Evolutionary conservation across 2,888 invertebrate genomes (phyloP), one percentile per base, ranked within the genome.

Genomic region (Epistrophe grossulariae): DNA sequence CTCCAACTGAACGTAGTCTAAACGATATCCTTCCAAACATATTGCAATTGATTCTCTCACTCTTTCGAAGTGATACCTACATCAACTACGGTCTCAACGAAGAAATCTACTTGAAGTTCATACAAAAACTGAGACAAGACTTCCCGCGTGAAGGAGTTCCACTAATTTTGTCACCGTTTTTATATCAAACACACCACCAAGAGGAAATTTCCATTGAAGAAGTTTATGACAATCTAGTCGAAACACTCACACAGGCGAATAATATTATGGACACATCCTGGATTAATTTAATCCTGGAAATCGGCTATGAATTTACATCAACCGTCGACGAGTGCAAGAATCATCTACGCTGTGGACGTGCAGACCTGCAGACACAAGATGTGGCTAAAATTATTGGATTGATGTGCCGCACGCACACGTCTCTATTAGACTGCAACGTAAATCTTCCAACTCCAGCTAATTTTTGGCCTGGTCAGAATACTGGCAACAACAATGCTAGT

Each of bases 21-120:
- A 97, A 97, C 95, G 98, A 98, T 94, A 96, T 97, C 90, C 96
- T 97, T 88, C 96, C 98, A 90, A 98, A 98, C 94, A 95, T 98
- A 88, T 94, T 98, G 90, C 97, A 98, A 93, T 94, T 97, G 89
- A 95, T 98, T 89, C 94, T 98, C 73, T 94, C 94, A 11, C 94
- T 94, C 89, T 93, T 95, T 88, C 94, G 94, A 82, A 55, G 50
- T 91, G 95, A 94, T 91, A 94, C 93, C 92, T 94, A 93, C 91
- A 92, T 92, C 88, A 94, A 93, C 90, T 82, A 79, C 93, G 96
- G 96, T 87, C 94, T 98, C 89, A 95, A 95, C 52, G 93, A 94
- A 88, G 96, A 97, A 89, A 95, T 96, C 50, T 96, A 96, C 91
- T 96, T 96, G 91, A 95, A 96, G 89, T 98, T 98, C 93, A 93